These are phyloP conservation scores for Tenthredo notha DNA, from an alignment of 2,888 invertebrate genomes.

Conservation along the genomic window DNA sequence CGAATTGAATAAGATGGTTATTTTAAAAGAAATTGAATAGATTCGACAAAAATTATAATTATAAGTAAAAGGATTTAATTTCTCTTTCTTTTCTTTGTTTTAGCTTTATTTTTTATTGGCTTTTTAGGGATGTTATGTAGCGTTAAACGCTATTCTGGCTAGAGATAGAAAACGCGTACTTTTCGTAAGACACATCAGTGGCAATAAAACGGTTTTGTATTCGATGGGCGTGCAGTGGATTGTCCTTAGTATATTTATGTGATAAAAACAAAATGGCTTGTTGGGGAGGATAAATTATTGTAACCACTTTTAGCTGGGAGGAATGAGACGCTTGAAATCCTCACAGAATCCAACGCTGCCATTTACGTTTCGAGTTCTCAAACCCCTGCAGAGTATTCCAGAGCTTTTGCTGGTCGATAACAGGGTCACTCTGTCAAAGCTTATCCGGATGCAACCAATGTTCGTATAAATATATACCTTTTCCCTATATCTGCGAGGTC, in stretches of 20 bases:
- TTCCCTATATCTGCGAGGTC: neutral
- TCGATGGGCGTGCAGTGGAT: slow-evolving; percentile 33
- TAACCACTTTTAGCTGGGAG: neutral
- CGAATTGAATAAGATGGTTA: neutral
- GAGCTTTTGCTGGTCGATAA: slow-evolving; percentile 34
- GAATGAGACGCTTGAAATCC: slow-evolving; percentile 2
- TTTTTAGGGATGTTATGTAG: neutral
- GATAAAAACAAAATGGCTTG: slow-evolving; percentile 44
- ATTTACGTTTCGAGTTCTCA: neutral
- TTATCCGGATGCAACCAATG: slow-evolving; percentile 43
- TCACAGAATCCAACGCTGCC: neutral
- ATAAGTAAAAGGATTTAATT: no score
- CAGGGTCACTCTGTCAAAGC: slow-evolving; percentile 49
- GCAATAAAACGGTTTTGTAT: slow-evolving; percentile 33
- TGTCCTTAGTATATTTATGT: slow-evolving; percentile 33
- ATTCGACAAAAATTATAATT: neutral
- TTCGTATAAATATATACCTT: neutral
- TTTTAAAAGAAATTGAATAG: neutral
- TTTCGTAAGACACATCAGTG: neutral
- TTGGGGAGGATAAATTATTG: slow-evolving; percentile 29
- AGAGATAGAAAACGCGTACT: neutral
- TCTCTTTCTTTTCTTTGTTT: neutral
- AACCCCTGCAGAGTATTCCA: slow-evolving; percentile 3
- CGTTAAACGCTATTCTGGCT: neutral
- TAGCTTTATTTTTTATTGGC: neutral